Evolutionary conservation across 1,140 invertebrate species (phyloP).

Genomic region (Papilio xuthus): DNA sequence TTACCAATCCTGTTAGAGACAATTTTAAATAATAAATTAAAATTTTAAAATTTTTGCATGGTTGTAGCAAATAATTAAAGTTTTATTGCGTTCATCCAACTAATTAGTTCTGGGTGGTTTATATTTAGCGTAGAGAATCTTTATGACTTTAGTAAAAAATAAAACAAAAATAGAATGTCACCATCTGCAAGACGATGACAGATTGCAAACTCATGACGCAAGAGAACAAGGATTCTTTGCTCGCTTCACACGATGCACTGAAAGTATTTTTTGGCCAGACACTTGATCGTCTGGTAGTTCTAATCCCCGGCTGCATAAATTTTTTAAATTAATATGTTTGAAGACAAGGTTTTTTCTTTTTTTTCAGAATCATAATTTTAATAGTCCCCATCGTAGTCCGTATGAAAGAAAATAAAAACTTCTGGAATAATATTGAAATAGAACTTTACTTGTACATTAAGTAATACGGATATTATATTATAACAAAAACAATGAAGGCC

Average conservation of each 20-base stretch:
- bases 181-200: conserved; percentile 30
- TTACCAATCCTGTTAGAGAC: too few relatives aligned
- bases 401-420: background rate
- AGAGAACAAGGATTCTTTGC: conserved; percentile 26
- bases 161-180: background rate
- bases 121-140: background rate
- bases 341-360: too few relatives aligned
- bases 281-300: background rate
- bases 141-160: background rate
- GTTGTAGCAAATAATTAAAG: too few relatives aligned
- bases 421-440: background rate
- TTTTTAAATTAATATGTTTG: too few relatives aligned
- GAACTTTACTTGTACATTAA: background rate
- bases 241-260: background rate
- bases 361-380: too few relatives aligned
- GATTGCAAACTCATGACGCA: conserved; percentile 34
- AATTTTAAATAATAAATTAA: too few relatives aligned
- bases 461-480: conserved; percentile 29
- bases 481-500: conserved; percentile 33
- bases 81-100: background rate
- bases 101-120: background rate
- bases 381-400: too few relatives aligned
- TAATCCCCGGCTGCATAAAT: background rate
- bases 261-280: background rate
- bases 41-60: too few relatives aligned